A percentile compares a stretch with the other conserved stretches of the same genome.
Conservation (phyloP, 1,140 invertebrate species). For the Whitmania pigra region DNA sequence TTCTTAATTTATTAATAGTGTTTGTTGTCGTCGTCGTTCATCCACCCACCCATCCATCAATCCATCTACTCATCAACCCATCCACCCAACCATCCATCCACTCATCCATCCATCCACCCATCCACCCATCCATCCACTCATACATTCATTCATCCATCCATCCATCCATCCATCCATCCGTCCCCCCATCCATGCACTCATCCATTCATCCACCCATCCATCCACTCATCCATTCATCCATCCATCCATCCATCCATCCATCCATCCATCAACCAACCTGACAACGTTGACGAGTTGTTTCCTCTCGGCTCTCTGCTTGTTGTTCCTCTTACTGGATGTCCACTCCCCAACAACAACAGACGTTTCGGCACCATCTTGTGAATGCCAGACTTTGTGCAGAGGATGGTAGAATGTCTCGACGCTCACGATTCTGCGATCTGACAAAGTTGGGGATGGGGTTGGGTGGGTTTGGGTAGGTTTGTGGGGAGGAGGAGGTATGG, state of each 20-base stretch:
- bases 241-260: neutral
- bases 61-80: neutral
- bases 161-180: neutral
- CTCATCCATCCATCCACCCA: too few relatives aligned
- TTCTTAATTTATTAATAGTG: too few relatives aligned
- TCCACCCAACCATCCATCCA: neutral
- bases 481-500: neutral
- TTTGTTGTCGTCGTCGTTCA: too few relatives aligned
- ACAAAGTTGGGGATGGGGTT: too few relatives aligned
- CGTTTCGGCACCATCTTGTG: conserved; percentile 20
- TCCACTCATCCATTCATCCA: neutral
- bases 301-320: conserved; percentile 15
- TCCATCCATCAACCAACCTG: conserved; percentile 7
- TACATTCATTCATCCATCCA: neutral
- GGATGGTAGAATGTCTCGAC: conserved; percentile 25
- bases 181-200: neutral
- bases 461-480: too few relatives aligned
- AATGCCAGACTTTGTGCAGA: conserved; percentile 22
- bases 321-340: conserved; percentile 17
- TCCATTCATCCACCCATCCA: neutral
- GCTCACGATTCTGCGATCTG: conserved; percentile 22
- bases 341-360: conserved; percentile 23
- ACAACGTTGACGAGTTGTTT: conserved; percentile 22
- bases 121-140: too few relatives aligned
- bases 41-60: neutral